Evolutionary conservation across 2,797 vertebrate species (phyloP).

Genomic region (Squalus acanthias): DNA sequence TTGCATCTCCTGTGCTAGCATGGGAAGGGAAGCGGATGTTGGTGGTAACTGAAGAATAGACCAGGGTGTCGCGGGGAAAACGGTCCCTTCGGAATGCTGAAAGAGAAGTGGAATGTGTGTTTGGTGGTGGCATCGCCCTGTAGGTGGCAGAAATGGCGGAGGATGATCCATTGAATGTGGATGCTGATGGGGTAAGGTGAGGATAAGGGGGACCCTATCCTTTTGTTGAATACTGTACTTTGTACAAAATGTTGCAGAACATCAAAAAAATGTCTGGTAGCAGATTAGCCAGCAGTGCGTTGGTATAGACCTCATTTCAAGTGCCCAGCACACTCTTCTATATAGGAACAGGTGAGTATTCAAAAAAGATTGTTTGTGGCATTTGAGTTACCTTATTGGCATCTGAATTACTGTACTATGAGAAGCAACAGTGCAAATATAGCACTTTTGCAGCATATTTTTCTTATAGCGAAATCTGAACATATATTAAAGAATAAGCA

Average conservation of each 20-base stretch:
- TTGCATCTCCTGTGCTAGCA: not conserved
- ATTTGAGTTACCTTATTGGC: not conserved
- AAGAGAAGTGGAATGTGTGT: not conserved
- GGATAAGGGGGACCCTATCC: not conserved
- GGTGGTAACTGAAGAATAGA: not conserved
- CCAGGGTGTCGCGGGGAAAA: not conserved
- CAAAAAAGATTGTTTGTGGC: not conserved
- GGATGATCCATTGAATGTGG: no score
- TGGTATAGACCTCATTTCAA: not conserved
- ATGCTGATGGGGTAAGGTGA: not conserved
- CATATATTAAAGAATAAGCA: not conserved
- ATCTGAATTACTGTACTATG: not conserved
- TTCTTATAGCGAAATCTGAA: no score
- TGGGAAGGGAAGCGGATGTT: not conserved
- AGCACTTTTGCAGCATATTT: not conserved
- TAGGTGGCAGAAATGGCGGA: not conserved
- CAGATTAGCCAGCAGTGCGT: not conserved
- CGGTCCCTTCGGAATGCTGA: not conserved
- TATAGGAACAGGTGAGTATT: not conserved
- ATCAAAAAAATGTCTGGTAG: not conserved
- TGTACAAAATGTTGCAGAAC: not conserved
- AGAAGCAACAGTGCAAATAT: not conserved
- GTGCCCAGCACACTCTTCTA: not conserved
- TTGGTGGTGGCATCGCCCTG: not conserved
- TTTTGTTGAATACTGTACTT: not conserved